A percentile compares a stretch with the other conserved stretches of the same genome.
These are phyloP conservation scores for Sminthurinus aureus DNA, from an alignment of 2,888 invertebrate species.

Conservation along the genomic window DNA sequence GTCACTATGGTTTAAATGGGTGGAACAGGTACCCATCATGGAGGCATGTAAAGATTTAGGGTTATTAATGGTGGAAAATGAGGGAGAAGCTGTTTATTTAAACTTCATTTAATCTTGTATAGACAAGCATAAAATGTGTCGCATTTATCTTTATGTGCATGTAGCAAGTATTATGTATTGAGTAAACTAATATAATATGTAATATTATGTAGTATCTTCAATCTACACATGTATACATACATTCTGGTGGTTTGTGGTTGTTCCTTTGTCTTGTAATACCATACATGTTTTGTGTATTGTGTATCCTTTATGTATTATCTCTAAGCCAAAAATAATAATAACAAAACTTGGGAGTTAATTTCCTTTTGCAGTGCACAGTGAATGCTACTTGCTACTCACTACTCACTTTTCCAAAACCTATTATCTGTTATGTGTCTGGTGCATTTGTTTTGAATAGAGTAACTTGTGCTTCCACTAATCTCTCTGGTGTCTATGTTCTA, in stretches of 20 bases:
- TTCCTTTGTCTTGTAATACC: not conserved
- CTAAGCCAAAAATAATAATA: not conserved
- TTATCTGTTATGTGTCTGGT: not conserved
- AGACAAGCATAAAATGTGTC: not conserved
- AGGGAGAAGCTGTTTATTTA: not conserved
- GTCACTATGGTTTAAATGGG: too few relatives aligned
- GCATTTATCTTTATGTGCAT: not conserved
- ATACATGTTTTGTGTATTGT: not conserved
- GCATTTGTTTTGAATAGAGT: not conserved
- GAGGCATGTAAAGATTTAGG: not conserved
- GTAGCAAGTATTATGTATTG: too few relatives aligned
- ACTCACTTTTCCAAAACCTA: not conserved
- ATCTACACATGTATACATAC: too few relatives aligned
- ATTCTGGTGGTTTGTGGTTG: not conserved
- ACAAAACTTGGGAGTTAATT: slow-evolving; percentile 1
- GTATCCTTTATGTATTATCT: not conserved
- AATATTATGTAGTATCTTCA: too few relatives aligned
- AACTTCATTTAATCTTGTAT: not conserved
- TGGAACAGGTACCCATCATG: too few relatives aligned
- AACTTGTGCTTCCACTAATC: not conserved
- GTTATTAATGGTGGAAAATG: not conserved
- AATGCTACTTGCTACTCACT: not conserved
- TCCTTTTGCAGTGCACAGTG: not conserved
- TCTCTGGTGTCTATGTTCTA: not conserved
- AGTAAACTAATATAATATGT: too few relatives aligned